These are phyloP conservation scores for Deilephila elpenor DNA, from an alignment of 2,888 invertebrate species.

Conservation along the genomic window DNA sequence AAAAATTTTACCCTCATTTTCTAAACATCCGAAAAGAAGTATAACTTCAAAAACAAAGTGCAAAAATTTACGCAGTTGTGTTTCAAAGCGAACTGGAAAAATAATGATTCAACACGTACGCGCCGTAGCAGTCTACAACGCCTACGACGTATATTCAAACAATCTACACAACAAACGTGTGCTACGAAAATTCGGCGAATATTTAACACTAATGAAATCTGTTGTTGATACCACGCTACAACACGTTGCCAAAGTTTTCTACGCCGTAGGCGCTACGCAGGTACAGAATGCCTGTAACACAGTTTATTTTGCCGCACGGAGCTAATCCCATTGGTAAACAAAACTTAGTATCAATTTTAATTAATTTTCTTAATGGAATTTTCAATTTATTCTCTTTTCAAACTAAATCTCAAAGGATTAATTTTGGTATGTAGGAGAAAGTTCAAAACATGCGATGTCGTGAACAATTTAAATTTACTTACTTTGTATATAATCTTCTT, in stretches of 20 bases:
- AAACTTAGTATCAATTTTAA: not conserved
- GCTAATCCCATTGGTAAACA: not conserved
- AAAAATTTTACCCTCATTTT: no score
- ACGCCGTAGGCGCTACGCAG: conserved; percentile 2
- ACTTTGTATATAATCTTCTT: not conserved
- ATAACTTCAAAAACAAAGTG: no score
- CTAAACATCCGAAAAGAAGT: no score
- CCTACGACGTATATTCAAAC: not conserved
- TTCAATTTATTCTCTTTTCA: not conserved
- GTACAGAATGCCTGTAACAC: not conserved
- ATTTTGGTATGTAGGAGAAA: not conserved
- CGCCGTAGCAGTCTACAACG: not conserved
- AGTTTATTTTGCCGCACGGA: not conserved
- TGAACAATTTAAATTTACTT: not conserved
- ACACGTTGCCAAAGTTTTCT: not conserved
- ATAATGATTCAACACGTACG: not conserved
- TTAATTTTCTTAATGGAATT: conserved; percentile 21
- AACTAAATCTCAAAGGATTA: conserved; percentile 12
- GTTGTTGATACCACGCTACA: not conserved
- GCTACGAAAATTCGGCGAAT: not conserved
- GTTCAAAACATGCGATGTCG: not conserved
- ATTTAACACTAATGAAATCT: not conserved
- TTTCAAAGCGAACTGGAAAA: not conserved
- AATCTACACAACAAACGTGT: not conserved
- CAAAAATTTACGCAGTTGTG: no score